These are phyloP conservation scores for Choristoneura rosaceana DNA, from an alignment of 2,888 invertebrate genomes.

Conservation along the genomic window DNA sequence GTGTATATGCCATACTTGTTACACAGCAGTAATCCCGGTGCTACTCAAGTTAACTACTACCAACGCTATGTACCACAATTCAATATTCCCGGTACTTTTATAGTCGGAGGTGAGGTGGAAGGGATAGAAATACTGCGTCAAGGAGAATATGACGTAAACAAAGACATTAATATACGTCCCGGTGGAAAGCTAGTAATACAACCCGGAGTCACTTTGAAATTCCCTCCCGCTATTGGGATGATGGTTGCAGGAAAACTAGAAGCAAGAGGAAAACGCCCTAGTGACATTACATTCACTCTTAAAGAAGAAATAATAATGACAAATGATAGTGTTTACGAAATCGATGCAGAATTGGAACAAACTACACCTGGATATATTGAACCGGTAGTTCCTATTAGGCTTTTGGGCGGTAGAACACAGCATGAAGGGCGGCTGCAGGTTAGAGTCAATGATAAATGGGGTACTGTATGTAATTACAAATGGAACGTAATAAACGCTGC, in stretches of 20 bases:
- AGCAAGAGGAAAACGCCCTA: conserved; percentile 91
- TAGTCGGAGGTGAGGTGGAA: conserved; percentile 96
- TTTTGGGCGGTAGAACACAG: conserved; percentile 92
- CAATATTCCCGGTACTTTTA: conserved; percentile 87
- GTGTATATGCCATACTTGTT: conserved; percentile 95
- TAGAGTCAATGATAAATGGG: conserved; percentile 95
- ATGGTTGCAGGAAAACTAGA: conserved; percentile 97
- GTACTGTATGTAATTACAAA: conserved; percentile 98
- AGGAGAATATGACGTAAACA: conserved; percentile 95
- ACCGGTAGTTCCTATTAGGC: conserved; percentile 89
- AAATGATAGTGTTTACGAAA: conserved; percentile 87
- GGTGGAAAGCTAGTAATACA: conserved; percentile 96
- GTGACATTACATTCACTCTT: conserved; percentile 91
- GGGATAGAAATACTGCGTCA: conserved; percentile 93
- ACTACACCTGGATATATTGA: conserved; percentile 87
- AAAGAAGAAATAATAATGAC: conserved; percentile 90
- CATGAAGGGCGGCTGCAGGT: conserved; percentile 96
- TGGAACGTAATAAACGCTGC: conserved; percentile 97
- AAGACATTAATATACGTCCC: conserved; percentile 97
- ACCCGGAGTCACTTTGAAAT: conserved; percentile 94
- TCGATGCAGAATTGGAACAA: conserved; percentile 84
- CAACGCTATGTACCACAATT: conserved; percentile 93
- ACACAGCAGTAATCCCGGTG: conserved; percentile 95
- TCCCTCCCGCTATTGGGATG: conserved; percentile 97
- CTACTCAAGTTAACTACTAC: conserved; percentile 91